Evolutionary conservation across 2,113 vertebrate genomes (phyloP), one percentile per base, ranked within the genome.

Genomic region (Xiphias gladius): DNA sequence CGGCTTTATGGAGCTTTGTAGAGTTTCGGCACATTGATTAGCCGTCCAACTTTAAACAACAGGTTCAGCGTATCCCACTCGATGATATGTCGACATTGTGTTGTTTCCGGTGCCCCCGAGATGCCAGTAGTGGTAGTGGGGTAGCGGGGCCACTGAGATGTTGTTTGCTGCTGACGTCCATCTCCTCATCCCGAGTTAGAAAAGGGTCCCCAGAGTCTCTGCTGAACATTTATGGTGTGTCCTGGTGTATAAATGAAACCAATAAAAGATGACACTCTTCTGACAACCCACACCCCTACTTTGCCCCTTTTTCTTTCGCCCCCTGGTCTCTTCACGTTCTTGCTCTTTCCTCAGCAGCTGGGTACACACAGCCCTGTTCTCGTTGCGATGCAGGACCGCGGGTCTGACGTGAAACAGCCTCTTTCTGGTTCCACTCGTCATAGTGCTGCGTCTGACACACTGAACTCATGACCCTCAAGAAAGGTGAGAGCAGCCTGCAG

Each of bases 381-480:
- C 3, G 17, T 52, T 28, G 24, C 72, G 75, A 28, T 22, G 64
- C 52, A 50, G 55, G 3, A 59, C 39, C 46, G 48, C 41, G 19
- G 28, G 55, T 54, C 59, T 69, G 65, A 77, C 46, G 63, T 39
- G 52, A 54, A 50, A 52, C 50, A 59, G 59, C 61, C 70, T 59
- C 58, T 48, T n/a, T 48, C 32, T 54, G 35, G 24, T 61, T 68
- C 37, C 24, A 14, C 61, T 59, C 6, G 2, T 68, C 37, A n/a
- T 7, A 30, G 62, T 16, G 24, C 5, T 0, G 28, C 62, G 63
- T 66, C 57, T 74, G 72, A 77, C 83, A 79, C 68, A 30, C 67
- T 80, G 85, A 89, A 61, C 73, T 62, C 52, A 2, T 86, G 71
- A 87, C 86, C n/a, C 84, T 81, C 30, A 0, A 8, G 54, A 9